These are phyloP conservation scores for Phylloscopus collybita DNA, from an alignment of 2,797 vertebrate species.

Conservation along the genomic window DNA sequence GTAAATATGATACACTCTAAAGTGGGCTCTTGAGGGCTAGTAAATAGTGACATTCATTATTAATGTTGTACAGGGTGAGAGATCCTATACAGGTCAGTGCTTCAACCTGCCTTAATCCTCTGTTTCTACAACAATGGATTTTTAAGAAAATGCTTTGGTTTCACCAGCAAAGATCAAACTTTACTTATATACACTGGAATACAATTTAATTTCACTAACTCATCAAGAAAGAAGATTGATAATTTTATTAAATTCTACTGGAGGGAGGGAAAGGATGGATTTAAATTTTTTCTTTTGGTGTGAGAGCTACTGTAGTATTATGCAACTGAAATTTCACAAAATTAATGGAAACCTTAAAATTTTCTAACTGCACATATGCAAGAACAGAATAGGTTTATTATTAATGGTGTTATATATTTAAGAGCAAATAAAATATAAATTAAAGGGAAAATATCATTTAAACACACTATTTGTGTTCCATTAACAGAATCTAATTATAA, in stretches of 20 bases:
- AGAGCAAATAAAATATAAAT: not conserved
- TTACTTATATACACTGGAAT: not conserved
- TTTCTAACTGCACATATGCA: not conserved
- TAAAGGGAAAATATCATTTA: not conserved
- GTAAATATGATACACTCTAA: not conserved
- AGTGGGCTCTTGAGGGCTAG: not conserved
- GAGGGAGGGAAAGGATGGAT: not conserved
- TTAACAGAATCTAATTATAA: not conserved
- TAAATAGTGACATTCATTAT: not conserved
- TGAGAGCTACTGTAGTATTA: not conserved
- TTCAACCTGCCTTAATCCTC: not conserved
- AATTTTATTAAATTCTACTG: not conserved
- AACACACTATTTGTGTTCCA: not conserved
- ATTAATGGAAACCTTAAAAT: not conserved
- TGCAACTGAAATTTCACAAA: not conserved
- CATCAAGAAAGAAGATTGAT: not conserved
- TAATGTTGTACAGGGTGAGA: not conserved
- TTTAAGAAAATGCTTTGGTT: not conserved
- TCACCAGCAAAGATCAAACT: not conserved
- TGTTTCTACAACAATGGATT: not conserved
- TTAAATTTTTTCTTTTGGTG: not conserved
- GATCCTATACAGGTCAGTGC: not conserved
- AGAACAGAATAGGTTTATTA: not conserved
- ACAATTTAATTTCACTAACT: not conserved
- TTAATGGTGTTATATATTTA: not conserved